phyloP scores from a whole-genome alignment of 2,113 vertebrate genomes.

The Oxyura jamaicensis region DNA sequence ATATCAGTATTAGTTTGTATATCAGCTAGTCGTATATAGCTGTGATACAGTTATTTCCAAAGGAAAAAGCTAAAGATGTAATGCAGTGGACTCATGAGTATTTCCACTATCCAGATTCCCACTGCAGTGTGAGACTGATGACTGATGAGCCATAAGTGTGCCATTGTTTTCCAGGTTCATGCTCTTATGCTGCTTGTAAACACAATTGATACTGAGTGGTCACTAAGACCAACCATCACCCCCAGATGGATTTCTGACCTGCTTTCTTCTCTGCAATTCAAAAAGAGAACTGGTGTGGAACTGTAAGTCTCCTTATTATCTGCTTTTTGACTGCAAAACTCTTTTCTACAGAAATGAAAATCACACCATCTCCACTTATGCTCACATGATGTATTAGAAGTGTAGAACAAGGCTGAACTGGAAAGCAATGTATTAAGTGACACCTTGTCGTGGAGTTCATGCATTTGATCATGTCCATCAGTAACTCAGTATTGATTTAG shows the following conservation, averaged over 20 bases:
- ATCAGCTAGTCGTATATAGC: not conserved
- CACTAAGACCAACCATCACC: not conserved
- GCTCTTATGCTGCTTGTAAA: not conserved
- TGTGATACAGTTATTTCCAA: not conserved
- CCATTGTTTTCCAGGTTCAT: not conserved
- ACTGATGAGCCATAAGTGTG: not conserved
- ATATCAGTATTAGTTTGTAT: not conserved
- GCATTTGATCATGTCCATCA: not conserved
- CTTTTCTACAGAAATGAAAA: not conserved
- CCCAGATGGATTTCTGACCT: not conserved
- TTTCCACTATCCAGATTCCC: not conserved
- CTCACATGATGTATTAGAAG: not conserved
- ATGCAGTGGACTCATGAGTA: not conserved
- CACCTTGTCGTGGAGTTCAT: not conserved
- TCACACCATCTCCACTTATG: not conserved
- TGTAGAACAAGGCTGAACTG: not conserved
- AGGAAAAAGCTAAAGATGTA: not conserved
- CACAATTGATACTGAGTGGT: not conserved
- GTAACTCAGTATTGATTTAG: accelerated
- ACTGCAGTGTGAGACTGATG: not conserved
- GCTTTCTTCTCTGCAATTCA: not conserved
- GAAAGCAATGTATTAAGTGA: not conserved
- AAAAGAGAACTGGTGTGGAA: not conserved
- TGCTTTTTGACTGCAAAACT: not conserved
- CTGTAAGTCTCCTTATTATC: not conserved